phyloP scores from a whole-genome alignment of 1,140 invertebrate genomes.

The Akabosia matsudoensis region DNA sequence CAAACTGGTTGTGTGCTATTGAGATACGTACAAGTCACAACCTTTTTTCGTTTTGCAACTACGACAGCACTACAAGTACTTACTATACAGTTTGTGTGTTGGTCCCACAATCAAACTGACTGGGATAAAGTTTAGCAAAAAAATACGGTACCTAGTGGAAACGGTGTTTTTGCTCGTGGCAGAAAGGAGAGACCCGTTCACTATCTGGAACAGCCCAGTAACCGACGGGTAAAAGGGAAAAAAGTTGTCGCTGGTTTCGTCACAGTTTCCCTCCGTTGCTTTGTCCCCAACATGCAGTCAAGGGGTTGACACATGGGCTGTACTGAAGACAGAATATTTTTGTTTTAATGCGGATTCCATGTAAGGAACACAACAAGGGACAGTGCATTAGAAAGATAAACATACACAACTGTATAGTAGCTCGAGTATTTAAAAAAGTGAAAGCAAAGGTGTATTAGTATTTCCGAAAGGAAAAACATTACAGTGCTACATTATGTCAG shows the following conservation, averaged over 20 bases:
- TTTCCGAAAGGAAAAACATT: too few species aligned
- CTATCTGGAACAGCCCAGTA: neutral
- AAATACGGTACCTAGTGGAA: neutral
- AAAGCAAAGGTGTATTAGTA: too few species aligned
- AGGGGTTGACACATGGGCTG: neutral
- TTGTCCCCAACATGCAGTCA: neutral
- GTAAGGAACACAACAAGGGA: too few species aligned
- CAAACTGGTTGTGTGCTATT: neutral
- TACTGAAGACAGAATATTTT: neutral
- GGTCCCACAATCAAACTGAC: neutral
- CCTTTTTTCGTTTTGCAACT: neutral
- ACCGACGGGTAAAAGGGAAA: conserved; percentile 1
- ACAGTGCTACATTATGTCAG: too few species aligned
- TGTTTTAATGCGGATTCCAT: too few species aligned
- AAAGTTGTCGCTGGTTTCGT: conserved; percentile 7
- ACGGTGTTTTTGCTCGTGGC: conserved; percentile 6
- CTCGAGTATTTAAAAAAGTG: too few species aligned
- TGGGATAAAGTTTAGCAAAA: neutral
- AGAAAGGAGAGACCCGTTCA: neutral
- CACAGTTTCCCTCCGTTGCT: neutral
- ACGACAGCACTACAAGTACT: neutral
- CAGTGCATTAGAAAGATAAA: too few species aligned
- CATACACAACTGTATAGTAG: too few species aligned
- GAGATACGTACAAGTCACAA: neutral
- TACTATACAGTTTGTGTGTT: neutral